Evolutionary conservation across 2,797 vertebrate genomes (phyloP), one percentile per base, ranked within the genome.

Genomic region (Syndactyla subalaris): DNA sequence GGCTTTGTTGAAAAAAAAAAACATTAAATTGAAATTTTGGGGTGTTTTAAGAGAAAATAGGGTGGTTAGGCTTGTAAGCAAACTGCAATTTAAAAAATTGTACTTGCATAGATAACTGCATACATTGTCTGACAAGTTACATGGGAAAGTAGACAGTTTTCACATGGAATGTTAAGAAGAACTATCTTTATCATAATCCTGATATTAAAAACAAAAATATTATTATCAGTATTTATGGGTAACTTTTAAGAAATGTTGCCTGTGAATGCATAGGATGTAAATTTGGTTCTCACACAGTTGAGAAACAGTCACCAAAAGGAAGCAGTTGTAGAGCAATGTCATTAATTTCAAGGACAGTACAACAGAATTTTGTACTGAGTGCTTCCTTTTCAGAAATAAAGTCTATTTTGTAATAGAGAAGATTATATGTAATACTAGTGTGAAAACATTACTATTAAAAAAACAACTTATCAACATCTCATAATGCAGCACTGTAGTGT

Each of bases 251-350:
- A 85, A 71, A 63, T 2, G 3, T 36, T 77, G 3, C 14, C 34
- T 77, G 43, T 49, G 72, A 63, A 68, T 22, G 11, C 16, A 59
- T 2, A n/a, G 10, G 29, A 2, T 5, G 43, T 51, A 32, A 83
- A 88, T 21, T 29, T 16, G 19, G 1, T 36, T 34, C 2, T 68
- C 27, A 43, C 1, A 0, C 7, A 48, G 8, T 0, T 46, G 6
- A 51, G 32, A 3, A 89, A 21, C 1, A 10, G 17, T 54, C 43
- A 66, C 14, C 30, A 18, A 87, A 82, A 5, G 7, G 23, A 30
- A 87, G 20, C 1, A 1, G 0, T 45, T 67, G 17, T 55, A 66
- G 8, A 93, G n/a, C 6, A 66, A n/a, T 36, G 7, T 1, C 24
- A 34, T 46, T 52, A 45, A 73, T 62, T 73, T 76, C 16, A 82